Evolutionary conservation across 1,140 invertebrate species (phyloP).

Genomic region (Micrasema minimum): DNA sequence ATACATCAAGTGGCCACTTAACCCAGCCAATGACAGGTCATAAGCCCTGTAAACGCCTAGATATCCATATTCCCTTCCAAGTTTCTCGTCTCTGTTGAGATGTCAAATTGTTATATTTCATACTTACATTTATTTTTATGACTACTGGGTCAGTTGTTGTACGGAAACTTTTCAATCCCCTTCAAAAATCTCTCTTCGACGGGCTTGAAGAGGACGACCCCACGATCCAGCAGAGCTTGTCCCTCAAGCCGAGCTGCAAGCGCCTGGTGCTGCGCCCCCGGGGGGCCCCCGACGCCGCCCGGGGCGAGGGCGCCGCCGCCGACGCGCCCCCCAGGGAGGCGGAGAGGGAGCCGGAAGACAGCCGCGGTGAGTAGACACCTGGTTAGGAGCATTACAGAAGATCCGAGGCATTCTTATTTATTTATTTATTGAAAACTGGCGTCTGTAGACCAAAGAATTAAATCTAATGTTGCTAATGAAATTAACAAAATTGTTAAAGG

Average conservation of each 20-base stretch:
- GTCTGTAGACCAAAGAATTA: background rate
- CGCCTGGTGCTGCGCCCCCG: conserved; percentile 68
- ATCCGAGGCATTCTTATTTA: background rate
- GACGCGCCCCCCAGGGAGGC: background rate
- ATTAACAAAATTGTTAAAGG: too few relatives aligned
- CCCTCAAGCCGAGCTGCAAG: conserved; percentile 72
- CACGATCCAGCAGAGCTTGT: conserved; percentile 71
- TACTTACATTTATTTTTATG: too few relatives aligned
- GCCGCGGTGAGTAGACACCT: background rate
- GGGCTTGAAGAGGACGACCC: conserved; percentile 77
- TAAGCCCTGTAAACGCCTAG: too few relatives aligned
- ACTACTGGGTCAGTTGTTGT: too few relatives aligned
- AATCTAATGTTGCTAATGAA: too few relatives aligned
- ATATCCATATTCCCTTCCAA: too few relatives aligned
- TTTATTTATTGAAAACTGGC: background rate
- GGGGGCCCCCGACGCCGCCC: conserved; percentile 4
- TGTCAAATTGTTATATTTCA: too few relatives aligned
- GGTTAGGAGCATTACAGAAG: background rate
- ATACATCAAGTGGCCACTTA: too few relatives aligned
- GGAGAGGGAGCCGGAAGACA: background rate
- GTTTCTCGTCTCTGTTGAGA: too few relatives aligned
- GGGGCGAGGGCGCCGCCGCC: background rate
- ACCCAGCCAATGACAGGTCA: too few relatives aligned
- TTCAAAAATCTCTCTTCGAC: conserved; percentile 75
- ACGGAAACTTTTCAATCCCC: too few relatives aligned